Base-by-base conservation (phyloP, 2,888 invertebrate species). In the Mimas tiliae region DNA sequence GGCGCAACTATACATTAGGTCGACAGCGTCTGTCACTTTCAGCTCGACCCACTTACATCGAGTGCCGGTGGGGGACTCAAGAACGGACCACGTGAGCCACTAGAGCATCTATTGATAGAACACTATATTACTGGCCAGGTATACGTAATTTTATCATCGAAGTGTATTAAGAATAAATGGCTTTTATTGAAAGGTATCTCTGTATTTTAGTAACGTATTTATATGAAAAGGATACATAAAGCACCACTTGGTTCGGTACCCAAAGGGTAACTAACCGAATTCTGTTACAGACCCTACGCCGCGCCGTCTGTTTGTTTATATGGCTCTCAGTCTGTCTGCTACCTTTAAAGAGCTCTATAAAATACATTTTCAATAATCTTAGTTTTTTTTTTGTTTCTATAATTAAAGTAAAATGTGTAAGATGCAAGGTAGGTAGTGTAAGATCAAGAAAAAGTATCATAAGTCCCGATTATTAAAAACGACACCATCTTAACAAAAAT, bases 21-120 rank as follows among this genome's bases (percentile, higher is more conserved):
- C 70, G 71, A 71, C 70, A 69, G 71, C 74, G 79, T 76, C 82
- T 86, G 87, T 87, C 87, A 86, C 78, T 84, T 81, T 66, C 87
- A 88, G 83, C 75, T 73, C 81, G 77, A 74, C 75, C 84, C 83
- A 81, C 84, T 86, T 79, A 73, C 72, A 72, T 78, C 73, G 76
- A 82, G 82, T 74, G 77, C 67, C 71, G 69, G 71, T 64, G 69
- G 68, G 66, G 66, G 63, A 67, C 72, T 71, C 68, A 58, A 75
- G 73, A 68, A 66, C 65, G 70, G 73, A 76, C 72, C 79, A 79
- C 79, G 77, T 77, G 77, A 74, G 75, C 72, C 69, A 70, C 71
- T 71, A 75, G 67, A 68, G 66, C 51, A 66, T 75, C 73, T 66
- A 72, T 74, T 76, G 64, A 69, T 67, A 69, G 66, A 63, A 53